Evolutionary conservation across 2,888 invertebrate genomes (phyloP).

Genomic region (Phasia obesa): DNA sequence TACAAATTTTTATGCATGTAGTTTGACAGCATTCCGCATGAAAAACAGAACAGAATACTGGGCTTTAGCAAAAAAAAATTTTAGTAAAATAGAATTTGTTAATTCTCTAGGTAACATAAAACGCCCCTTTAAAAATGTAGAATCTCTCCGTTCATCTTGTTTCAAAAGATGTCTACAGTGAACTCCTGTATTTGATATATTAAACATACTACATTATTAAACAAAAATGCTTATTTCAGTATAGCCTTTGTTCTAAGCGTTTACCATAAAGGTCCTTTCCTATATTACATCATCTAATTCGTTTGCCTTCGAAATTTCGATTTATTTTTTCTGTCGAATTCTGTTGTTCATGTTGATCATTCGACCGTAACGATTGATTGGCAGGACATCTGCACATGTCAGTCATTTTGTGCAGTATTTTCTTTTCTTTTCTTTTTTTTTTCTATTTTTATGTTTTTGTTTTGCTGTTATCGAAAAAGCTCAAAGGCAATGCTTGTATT

Average conservation of each 20-base stretch:
- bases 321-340: conserved; percentile 33
- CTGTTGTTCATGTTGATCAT: conserved; percentile 77
- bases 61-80: too few species aligned
- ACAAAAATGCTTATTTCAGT: not conserved
- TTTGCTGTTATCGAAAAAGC: conserved; percentile 5
- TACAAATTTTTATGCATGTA: too few species aligned
- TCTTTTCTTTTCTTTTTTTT: conserved; percentile 2
- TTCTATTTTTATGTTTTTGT: not conserved
- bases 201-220: too few species aligned
- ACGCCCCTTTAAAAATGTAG: too few species aligned
- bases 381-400: conserved; percentile 82
- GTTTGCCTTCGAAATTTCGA: conserved; percentile 36
- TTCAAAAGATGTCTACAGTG: too few species aligned
- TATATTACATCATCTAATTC: conserved; percentile 16
- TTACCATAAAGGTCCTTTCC: conserved; percentile 17
- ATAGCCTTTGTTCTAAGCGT: conserved; percentile 11
- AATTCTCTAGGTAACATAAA: too few species aligned
- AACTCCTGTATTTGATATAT: too few species aligned
- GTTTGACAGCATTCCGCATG: too few species aligned
- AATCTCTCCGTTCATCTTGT: too few species aligned
- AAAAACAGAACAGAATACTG: too few species aligned
- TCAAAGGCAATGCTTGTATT: conserved; percentile 35
- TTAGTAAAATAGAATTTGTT: too few species aligned
- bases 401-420: conserved; percentile 76
- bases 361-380: conserved; percentile 81